Conservation (phyloP, 2,797 vertebrate species). For the Phyllotis vaccarum region DNA sequence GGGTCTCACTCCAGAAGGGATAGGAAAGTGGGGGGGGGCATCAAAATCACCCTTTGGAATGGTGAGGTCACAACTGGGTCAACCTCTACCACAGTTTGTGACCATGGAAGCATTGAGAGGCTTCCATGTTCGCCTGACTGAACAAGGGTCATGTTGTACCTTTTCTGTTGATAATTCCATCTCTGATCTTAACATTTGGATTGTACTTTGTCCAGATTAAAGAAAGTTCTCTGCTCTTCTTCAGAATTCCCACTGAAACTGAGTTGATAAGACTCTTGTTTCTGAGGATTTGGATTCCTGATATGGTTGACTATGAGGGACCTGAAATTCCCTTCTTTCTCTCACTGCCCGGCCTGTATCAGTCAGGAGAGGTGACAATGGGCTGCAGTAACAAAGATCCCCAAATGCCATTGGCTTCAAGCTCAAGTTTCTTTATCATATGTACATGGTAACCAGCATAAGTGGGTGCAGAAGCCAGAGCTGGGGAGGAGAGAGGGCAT, state of each 20-base stretch:
- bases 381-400: not conserved
- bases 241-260: slow-evolving; percentile 23
- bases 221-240: slow-evolving; percentile 38
- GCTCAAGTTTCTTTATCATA: not conserved
- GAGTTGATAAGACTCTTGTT: not conserved
- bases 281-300: not conserved
- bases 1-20: not conserved
- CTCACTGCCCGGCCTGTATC: rapidly evolving
- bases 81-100: rapidly evolving
- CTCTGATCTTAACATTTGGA: slow-evolving; percentile 54
- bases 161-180: slow-evolving; percentile 43
- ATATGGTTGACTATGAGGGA: not conserved
- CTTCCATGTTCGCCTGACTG: not conserved
- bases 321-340: not conserved
- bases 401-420: not conserved
- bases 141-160: not conserved
- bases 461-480: not conserved
- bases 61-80: not conserved
- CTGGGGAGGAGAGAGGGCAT: rapidly evolving
- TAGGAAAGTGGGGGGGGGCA: not conserved
- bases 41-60: too few relatives aligned
- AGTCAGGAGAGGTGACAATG: not conserved
- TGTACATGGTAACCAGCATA: rapidly evolving
- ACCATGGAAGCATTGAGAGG: not conserved
- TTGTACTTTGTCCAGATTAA: not conserved